Conservation (phyloP, 1,140 invertebrate species). For the Platorchestia sp. region DNA sequence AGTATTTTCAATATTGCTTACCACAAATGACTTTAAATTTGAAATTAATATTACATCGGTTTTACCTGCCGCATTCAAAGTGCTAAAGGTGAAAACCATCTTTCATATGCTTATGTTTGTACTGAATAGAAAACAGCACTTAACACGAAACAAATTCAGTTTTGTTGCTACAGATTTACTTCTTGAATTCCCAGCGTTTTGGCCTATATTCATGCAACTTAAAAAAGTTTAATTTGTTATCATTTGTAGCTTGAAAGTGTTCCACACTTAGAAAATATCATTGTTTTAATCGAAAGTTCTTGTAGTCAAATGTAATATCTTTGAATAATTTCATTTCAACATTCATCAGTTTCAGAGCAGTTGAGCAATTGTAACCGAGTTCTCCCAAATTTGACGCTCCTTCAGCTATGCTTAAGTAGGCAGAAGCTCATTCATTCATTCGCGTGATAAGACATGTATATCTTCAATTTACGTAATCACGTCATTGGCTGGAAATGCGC, state of each 20-base stretch:
- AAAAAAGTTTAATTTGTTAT: background rate
- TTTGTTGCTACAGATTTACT: background rate
- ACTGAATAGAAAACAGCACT: background rate
- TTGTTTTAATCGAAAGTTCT: background rate
- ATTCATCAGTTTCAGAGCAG: background rate
- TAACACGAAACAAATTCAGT: background rate
- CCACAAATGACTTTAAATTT: too few relatives aligned
- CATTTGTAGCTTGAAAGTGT: background rate
- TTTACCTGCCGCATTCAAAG: too few relatives aligned
- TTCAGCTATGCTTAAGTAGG: background rate
- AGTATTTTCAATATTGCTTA: too few relatives aligned
- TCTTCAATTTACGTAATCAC: background rate
- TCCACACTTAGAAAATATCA: background rate
- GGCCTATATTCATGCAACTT: too few relatives aligned
- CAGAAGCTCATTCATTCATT: background rate
- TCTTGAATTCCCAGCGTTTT: background rate
- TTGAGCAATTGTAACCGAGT: background rate
- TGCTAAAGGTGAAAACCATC: background rate
- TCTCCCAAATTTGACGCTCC: too few relatives aligned
- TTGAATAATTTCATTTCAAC: background rate
- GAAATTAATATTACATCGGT: too few relatives aligned
- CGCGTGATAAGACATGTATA: background rate
- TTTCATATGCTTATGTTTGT: background rate
- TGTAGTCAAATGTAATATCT: background rate
- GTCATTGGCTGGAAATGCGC: too few relatives aligned